Evolutionary conservation across 35 echinoderm and acorn worm species (phyloP).

Genomic region (Lytechinus variegatus): DNA sequence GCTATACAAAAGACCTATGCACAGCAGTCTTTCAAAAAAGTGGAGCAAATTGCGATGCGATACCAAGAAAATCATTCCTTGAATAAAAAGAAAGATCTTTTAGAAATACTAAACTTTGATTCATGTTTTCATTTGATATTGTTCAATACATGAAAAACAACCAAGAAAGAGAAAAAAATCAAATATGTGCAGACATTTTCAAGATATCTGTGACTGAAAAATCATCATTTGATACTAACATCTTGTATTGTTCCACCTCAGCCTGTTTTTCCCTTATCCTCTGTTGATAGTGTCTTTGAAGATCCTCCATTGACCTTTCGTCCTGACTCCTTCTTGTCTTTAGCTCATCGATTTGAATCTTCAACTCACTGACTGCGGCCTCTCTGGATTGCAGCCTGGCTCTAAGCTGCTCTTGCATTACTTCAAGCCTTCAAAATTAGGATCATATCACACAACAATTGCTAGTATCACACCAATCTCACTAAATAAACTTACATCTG

Average conservation of each 20-base stretch:
- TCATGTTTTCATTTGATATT: no score
- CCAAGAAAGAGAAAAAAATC: no score
- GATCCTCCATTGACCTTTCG: conserved; percentile 66
- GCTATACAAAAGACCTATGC: no score
- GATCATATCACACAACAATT: background rate
- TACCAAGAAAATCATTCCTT: no score
- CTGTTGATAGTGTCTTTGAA: conserved; percentile 84
- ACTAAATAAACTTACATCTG: background rate
- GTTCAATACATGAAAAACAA: no score
- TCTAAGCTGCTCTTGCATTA: conserved; percentile 48
- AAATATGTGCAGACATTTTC: no score
- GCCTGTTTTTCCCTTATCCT: conserved; percentile 79
- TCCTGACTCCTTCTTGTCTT: conserved; percentile 50
- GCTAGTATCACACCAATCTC: background rate
- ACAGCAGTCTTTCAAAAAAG: no score
- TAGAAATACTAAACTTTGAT: no score
- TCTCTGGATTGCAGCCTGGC: conserved; percentile 53
- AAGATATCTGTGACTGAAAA: no score
- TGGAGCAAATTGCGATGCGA: no score
- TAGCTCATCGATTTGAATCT: conserved; percentile 90
- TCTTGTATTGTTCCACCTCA: conserved; percentile 84
- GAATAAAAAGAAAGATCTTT: no score
- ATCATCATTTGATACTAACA: conserved; percentile 47
- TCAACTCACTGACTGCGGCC: conserved; percentile 73
- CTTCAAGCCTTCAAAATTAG: conserved; percentile 53